Evolutionary conservation across 2,888 invertebrate species (phyloP).

Genomic region (Hoplodrina blanda): DNA sequence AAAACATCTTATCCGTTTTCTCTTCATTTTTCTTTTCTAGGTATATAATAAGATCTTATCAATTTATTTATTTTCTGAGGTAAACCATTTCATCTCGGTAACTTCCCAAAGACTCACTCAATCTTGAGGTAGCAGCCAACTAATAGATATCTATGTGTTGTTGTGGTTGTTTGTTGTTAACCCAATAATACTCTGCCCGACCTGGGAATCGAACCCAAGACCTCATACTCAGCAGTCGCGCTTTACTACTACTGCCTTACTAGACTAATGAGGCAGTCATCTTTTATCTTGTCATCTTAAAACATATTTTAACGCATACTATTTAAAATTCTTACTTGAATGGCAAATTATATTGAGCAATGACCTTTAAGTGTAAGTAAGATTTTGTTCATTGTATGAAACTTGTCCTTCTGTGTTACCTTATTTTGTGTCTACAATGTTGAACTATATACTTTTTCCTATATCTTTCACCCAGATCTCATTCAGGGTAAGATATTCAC

Average conservation of each 20-base stretch:
- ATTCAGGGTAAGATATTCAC: constrained; percentile 34
- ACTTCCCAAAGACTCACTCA: background rate
- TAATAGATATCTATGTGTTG: background rate
- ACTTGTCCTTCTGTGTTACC: background rate
- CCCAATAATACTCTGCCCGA: too few species aligned
- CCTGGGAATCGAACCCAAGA: too few species aligned
- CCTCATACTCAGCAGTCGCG: too few species aligned
- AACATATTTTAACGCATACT: too few species aligned
- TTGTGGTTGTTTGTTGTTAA: too few species aligned
- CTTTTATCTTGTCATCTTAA: too few species aligned
- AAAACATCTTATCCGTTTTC: background rate
- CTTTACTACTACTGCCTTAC: too few species aligned
- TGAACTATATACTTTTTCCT: constrained; percentile 10
- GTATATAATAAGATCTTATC: background rate
- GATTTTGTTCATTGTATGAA: too few species aligned
- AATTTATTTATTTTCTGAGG: background rate
- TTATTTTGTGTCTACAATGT: background rate
- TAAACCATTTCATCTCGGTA: background rate
- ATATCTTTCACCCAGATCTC: constrained; percentile 30
- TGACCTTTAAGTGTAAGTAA: too few species aligned
- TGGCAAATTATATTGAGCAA: too few species aligned
- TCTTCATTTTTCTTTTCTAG: background rate
- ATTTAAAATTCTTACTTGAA: too few species aligned
- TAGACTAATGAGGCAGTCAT: too few species aligned
- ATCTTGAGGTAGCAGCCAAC: background rate